Conservation (phyloP, 2,113 vertebrate species). For the Oenanthe oenanthe region DNA sequence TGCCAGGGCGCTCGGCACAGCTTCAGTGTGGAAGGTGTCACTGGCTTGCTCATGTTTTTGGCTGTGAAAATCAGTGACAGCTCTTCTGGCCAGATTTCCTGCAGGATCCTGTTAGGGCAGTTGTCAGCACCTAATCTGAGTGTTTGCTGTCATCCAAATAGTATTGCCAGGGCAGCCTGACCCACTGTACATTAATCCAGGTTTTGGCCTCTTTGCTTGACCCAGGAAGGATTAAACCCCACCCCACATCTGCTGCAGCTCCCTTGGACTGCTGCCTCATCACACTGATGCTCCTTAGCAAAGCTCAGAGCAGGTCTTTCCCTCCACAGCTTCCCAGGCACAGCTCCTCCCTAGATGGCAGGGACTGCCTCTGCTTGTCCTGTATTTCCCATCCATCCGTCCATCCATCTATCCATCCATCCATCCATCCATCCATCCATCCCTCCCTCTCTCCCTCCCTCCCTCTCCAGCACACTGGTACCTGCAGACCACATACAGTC, state of each 20-base stretch:
- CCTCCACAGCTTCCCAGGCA: not conserved
- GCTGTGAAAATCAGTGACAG: constrained; percentile 20
- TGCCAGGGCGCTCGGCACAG: not conserved
- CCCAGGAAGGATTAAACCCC: constrained; percentile 16
- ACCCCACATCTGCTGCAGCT: constrained; percentile 30
- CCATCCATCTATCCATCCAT: no score
- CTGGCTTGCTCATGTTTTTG: not conserved
- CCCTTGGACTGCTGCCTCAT: not conserved
- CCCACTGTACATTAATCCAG: not conserved
- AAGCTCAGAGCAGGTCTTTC: not conserved
- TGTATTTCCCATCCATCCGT: not conserved
- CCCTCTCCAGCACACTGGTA: not conserved
- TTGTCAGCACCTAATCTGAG: constrained; percentile 45
- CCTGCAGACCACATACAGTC: not conserved
- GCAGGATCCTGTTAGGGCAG: not conserved
- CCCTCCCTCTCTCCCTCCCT: not conserved
- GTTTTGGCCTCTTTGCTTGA: constrained; percentile 5
- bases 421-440: not conserved
- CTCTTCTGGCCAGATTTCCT: not conserved
- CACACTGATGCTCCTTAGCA: not conserved
- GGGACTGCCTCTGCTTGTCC: not conserved
- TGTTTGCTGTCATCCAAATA: not conserved
- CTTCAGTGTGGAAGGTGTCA: constrained; percentile 14
- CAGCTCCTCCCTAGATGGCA: not conserved
- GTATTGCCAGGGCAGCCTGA: constrained; percentile 26